These are phyloP conservation scores for Drosophila demipolita DNA, from an alignment of 2,888 invertebrate species.

Conservation along the genomic window DNA sequence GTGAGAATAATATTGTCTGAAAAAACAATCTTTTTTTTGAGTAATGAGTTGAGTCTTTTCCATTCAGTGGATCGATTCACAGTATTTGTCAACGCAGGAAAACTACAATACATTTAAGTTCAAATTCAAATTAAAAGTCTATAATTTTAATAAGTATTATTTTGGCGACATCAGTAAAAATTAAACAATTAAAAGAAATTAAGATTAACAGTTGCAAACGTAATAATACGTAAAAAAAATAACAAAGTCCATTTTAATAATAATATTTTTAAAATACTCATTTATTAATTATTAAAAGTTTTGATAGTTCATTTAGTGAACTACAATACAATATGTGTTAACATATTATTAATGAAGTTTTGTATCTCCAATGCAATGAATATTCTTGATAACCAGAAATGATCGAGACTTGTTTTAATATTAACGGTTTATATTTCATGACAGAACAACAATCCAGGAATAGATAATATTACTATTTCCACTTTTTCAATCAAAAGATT, in stretches of 20 bases:
- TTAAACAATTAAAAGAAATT: not conserved
- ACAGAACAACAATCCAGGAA: not conserved
- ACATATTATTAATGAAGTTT: not conserved
- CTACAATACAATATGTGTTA: too few relatives aligned
- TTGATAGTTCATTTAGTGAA: not conserved
- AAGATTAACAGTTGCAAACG: too few relatives aligned
- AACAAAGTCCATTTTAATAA: too few relatives aligned
- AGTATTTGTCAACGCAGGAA: not conserved
- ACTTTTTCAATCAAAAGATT: not conserved
- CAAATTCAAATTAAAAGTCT: not conserved
- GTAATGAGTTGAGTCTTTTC: not conserved
- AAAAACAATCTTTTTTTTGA: not conserved
- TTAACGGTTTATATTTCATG: not conserved
- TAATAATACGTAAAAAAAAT: too few relatives aligned
- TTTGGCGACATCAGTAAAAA: not conserved
- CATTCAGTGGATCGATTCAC: not conserved
- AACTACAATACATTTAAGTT: not conserved
- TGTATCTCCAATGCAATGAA: not conserved
- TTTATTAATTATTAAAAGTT: not conserved
- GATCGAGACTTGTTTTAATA: not conserved
- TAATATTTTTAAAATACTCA: not conserved
- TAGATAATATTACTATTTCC: not conserved
- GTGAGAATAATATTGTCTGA: not conserved
- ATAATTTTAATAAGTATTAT: not conserved
- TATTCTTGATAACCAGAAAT: not conserved